These are phyloP conservation scores for Lymantria dispar DNA, from an alignment of 2,888 invertebrate species.

Conservation along the genomic window DNA sequence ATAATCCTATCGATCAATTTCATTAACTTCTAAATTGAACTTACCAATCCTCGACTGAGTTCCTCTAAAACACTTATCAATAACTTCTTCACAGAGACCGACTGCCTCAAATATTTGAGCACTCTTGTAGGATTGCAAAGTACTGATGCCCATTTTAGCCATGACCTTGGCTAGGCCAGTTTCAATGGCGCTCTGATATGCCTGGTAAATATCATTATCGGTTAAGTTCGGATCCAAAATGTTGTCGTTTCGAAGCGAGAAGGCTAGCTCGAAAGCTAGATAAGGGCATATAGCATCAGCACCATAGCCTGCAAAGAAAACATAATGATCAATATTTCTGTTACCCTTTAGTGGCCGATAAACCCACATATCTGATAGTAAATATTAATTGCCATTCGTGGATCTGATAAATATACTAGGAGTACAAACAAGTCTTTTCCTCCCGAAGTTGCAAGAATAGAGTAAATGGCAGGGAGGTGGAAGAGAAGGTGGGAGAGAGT, in stretches of 20 bases:
- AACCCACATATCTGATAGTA: too few relatives aligned
- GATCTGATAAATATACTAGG: too few relatives aligned
- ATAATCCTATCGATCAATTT: too few relatives aligned
- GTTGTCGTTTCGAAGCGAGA: conserved; percentile 92
- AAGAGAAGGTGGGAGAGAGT: too few relatives aligned
- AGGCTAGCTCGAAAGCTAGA: conserved; percentile 96
- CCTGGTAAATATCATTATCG: conserved; percentile 91
- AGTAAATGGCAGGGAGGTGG: too few relatives aligned
- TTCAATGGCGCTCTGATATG: conserved; percentile 95
- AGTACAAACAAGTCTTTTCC: too few relatives aligned
- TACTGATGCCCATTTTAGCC: conserved; percentile 99
- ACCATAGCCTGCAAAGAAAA: conserved; percentile 85
- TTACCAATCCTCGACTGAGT: conserved; percentile 85
- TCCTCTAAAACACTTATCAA: conserved; percentile 95
- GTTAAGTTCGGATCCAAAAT: conserved; percentile 89
- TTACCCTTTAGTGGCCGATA: too few relatives aligned
- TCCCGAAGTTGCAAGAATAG: too few relatives aligned
- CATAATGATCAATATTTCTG: too few relatives aligned
- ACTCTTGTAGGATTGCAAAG: conserved; percentile 98
- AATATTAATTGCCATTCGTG: too few relatives aligned
- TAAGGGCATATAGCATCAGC: conserved; percentile 99
- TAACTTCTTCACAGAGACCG: conserved; percentile 94
- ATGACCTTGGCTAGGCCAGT: conserved; percentile 88
- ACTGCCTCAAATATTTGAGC: conserved; percentile 99
- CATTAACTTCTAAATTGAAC: too few relatives aligned